Conservation (phyloP, 2,888 invertebrate species). For the Oligia fasciuncula region DNA sequence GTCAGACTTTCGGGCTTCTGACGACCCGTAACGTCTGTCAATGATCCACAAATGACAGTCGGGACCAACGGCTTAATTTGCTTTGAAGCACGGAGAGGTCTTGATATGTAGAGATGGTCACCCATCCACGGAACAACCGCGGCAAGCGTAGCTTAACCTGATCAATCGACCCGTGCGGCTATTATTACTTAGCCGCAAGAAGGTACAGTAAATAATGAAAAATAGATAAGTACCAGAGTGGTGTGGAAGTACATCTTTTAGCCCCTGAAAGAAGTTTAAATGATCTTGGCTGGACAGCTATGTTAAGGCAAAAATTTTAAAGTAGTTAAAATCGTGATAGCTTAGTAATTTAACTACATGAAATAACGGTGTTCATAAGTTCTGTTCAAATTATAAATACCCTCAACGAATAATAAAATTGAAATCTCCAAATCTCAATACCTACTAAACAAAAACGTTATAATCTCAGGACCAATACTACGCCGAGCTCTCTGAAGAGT, state of each 20-base stretch:
- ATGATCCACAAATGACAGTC: too few relatives aligned
- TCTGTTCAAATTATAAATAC: not conserved
- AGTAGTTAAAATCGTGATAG: not conserved
- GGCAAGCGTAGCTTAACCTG: too few relatives aligned
- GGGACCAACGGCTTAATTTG: too few relatives aligned
- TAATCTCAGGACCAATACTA: constrained; percentile 82
- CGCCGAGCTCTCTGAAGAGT: constrained; percentile 78
- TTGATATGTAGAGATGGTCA: too few relatives aligned
- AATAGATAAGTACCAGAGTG: not conserved
- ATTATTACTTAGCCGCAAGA: not conserved
- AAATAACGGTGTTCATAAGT: not conserved
- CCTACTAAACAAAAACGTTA: not conserved
- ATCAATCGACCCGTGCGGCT: too few relatives aligned
- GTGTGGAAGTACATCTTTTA: not conserved
- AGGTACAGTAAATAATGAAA: not conserved
- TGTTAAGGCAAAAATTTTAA: too few relatives aligned
- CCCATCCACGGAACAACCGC: too few relatives aligned
- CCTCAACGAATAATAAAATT: not conserved
- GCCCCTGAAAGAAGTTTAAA: not conserved
- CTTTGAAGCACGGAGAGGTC: too few relatives aligned
- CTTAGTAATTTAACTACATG: not conserved
- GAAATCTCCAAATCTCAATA: not conserved
- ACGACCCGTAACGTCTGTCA: too few relatives aligned
- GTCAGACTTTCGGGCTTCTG: too few relatives aligned
- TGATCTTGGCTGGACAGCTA: not conserved